phyloP scores from a whole-genome alignment of 2,113 vertebrate genomes.

The Trachemys scripta region DNA sequence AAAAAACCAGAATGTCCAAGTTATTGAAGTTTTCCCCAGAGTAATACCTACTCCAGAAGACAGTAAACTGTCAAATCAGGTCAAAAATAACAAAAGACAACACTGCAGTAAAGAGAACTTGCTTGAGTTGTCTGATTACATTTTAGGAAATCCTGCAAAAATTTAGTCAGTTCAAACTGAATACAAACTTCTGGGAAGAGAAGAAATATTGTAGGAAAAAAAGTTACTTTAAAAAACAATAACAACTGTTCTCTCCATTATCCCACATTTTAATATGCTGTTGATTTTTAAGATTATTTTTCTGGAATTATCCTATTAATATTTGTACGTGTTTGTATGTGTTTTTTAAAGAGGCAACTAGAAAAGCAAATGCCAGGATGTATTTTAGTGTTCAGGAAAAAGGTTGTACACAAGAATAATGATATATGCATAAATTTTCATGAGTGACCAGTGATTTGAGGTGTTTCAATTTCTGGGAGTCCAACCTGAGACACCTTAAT shows the following conservation, averaged over 20 bases:
- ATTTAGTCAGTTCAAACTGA: not conserved
- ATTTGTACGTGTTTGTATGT: rapidly evolving
- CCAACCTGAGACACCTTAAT: not conserved
- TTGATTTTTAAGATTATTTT: not conserved
- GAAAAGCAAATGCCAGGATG: not conserved
- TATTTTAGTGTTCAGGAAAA: not conserved
- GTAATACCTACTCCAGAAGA: conserved; percentile 29
- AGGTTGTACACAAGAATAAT: not conserved
- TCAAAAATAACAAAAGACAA: conserved; percentile 28
- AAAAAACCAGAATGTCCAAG: not conserved
- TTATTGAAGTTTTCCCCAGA: conserved; percentile 19
- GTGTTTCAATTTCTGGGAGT: not conserved
- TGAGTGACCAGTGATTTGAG: not conserved
- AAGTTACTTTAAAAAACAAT: not conserved
- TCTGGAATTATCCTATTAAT: not conserved
- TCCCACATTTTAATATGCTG: not conserved
- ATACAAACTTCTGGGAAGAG: not conserved
- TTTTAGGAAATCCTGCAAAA: not conserved
- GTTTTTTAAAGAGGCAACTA: not conserved
- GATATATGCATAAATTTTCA: not conserved
- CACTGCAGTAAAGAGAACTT: conserved; percentile 7
- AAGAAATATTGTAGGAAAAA: not conserved
- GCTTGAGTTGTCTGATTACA: not conserved
- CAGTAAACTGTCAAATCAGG: conserved; percentile 24
- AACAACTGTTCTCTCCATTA: not conserved